Percentiles rank a stretch among this genome's conserved stretches.
Evolutionary conservation across 1,140 invertebrate genomes (phyloP).

Genomic region (Drosophila kepulauana): DNA sequence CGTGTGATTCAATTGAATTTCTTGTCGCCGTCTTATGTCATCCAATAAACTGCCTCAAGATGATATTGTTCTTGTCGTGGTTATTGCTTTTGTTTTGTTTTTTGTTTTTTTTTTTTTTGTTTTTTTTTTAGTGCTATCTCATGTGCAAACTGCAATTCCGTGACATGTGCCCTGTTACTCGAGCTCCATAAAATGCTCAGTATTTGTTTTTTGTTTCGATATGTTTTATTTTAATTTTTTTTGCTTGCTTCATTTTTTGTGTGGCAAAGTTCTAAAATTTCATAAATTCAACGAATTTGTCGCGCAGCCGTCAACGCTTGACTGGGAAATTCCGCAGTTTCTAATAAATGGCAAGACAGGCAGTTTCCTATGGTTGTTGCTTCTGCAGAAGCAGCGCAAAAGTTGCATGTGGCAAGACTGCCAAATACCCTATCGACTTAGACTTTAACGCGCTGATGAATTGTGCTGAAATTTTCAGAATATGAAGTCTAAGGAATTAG

Average conservation of each 20-base stretch:
- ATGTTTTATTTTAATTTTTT: constrained; percentile 3
- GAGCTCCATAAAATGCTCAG: constrained; percentile 44
- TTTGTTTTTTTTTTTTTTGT: not conserved
- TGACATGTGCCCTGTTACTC: constrained; percentile 57
- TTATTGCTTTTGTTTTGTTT: constrained; percentile 10
- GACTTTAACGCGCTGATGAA: too few species aligned
- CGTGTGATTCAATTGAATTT: not conserved
- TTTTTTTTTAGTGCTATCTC: constrained; percentile 28
- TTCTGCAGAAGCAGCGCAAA: constrained; percentile 13
- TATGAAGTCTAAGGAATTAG: too few species aligned
- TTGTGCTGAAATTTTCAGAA: too few species aligned
- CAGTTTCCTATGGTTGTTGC: constrained; percentile 42
- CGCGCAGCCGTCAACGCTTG: constrained; percentile 43
- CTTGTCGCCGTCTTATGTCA: constrained; percentile 20
- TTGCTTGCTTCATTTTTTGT: constrained; percentile 18
- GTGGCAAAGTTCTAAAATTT: constrained; percentile 69
- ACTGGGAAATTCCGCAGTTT: constrained; percentile 58
- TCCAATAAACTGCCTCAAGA: constrained; percentile 31
- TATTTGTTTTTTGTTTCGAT: constrained; percentile 1
- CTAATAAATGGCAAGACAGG: constrained; percentile 61
- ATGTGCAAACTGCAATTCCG: constrained; percentile 56
- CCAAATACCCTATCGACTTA: not conserved
- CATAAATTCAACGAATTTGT: constrained; percentile 81
- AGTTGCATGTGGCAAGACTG: not conserved
- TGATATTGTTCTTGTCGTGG: constrained; percentile 19